phyloP scores from a whole-genome alignment of 2,888 invertebrate species.

The Acanthosepion pharaonis region DNA sequence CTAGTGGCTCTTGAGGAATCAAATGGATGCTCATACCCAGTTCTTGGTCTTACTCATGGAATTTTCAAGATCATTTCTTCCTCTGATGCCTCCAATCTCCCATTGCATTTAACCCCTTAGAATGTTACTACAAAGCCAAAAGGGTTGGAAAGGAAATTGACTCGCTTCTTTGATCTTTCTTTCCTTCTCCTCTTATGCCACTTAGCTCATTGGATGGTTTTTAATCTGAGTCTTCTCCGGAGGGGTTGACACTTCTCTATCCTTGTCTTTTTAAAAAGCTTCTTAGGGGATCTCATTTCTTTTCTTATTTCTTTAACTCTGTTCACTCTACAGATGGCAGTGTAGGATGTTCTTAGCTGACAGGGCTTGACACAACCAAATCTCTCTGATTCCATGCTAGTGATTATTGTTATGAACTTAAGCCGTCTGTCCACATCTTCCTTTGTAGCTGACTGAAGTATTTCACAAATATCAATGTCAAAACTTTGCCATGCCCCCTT shows the following conservation, averaged over 20 bases:
- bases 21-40: not conserved
- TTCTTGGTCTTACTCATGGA: not conserved
- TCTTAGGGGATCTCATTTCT: too few relatives aligned
- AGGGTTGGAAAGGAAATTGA: not conserved
- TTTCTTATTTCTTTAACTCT: not conserved
- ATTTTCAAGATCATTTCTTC: not conserved
- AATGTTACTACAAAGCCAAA: not conserved
- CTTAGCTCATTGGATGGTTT: not conserved
- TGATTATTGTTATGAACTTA: not conserved
- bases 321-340: not conserved
- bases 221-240: not conserved
- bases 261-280: too few relatives aligned
- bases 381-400: not conserved
- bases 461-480: too few relatives aligned
- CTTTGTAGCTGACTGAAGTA: too few relatives aligned
- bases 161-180: too few relatives aligned
- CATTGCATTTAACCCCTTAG: not conserved
- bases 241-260: not conserved
- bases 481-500: too few relatives aligned
- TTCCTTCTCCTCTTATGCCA: not conserved
- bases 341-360: not conserved
- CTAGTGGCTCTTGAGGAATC: not conserved
- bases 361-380: not conserved
- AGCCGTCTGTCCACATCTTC: too few relatives aligned
- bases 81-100: not conserved